Conservation (phyloP, 2,797 vertebrate species). For the Salarias fasciatus region DNA sequence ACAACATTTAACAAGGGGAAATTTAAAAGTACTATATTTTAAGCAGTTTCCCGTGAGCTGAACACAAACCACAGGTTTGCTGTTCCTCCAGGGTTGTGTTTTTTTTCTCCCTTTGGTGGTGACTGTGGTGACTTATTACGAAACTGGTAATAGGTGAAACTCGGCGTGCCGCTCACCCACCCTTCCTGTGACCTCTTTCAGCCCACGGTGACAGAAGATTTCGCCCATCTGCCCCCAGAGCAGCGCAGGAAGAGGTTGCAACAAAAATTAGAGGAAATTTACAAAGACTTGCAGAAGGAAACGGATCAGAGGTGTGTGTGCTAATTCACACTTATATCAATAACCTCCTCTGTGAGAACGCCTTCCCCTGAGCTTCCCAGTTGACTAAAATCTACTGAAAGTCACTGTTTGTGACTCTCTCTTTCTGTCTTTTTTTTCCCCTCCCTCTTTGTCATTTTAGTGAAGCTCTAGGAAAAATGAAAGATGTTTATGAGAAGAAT, state of each 20-base stretch:
- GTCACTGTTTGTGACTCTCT: conserved; percentile 41
- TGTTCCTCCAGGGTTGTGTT: conserved; percentile 4
- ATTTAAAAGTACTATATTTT: conserved; percentile 9
- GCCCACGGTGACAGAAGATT: conserved; percentile 88
- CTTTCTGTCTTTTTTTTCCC: conserved; percentile 16
- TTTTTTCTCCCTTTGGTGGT: conserved; percentile 6
- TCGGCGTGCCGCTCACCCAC: conserved; percentile 15
- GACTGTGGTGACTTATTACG: not conserved
- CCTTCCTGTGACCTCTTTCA: conserved; percentile 65
- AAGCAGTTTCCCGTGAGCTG: conserved; percentile 33
- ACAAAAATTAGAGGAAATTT: conserved; percentile 87
- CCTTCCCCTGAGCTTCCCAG: conserved; percentile 55
- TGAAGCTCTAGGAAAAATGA: conserved; percentile 93
- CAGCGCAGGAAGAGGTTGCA: conserved; percentile 91
- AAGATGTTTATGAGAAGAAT: conserved; percentile 93
- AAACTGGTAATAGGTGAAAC: conserved; percentile 4
- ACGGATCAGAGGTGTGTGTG: conserved; percentile 89
- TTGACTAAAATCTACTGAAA: conserved; percentile 55
- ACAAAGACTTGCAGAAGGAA: conserved; percentile 90
- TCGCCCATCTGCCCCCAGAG: conserved; percentile 89
- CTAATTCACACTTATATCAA: conserved; percentile 28
- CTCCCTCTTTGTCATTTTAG: conserved; percentile 64
- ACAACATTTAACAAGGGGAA: not conserved
- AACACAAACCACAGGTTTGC: conserved; percentile 36
- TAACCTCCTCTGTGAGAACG: conserved; percentile 16